phyloP scores from a whole-genome alignment of 2,797 vertebrate species.

The Cetoscarus ocellatus region DNA sequence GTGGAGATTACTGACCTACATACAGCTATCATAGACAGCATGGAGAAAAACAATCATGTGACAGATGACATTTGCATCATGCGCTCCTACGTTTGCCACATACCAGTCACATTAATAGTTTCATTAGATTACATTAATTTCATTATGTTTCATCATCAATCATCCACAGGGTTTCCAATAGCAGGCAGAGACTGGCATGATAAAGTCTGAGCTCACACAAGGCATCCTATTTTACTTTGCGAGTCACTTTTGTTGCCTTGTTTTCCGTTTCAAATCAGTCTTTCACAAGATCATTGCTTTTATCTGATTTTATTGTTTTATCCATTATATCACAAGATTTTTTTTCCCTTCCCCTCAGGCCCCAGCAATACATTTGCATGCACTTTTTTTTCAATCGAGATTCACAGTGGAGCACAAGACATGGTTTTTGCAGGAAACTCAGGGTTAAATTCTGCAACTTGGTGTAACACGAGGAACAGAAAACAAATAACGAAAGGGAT shows the following conservation, averaged over 20 bases:
- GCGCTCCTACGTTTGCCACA: slow-evolving; percentile 60
- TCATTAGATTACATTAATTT: slow-evolving; percentile 70
- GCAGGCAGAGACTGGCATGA: background rate
- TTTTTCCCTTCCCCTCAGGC: background rate
- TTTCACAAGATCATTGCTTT: background rate
- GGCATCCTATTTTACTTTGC: background rate
- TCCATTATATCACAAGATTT: background rate
- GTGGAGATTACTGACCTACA: slow-evolving; percentile 37
- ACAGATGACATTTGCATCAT: slow-evolving; percentile 71
- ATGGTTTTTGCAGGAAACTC: background rate
- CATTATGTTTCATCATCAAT: slow-evolving; percentile 54
- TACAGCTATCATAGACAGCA: slow-evolving; percentile 22
- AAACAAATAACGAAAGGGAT: slow-evolving; percentile 14
- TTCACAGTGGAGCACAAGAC: background rate
- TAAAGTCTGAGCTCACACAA: background rate
- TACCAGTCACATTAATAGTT: slow-evolving; percentile 53
- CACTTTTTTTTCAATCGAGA: slow-evolving; percentile 5
- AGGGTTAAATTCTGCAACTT: slow-evolving; percentile 7
- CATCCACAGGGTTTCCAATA: slow-evolving; percentile 26
- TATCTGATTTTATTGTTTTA: slow-evolving; percentile 10
- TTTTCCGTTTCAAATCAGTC: slow-evolving; percentile 10
- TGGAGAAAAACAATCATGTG: slow-evolving; percentile 64
- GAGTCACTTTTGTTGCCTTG: background rate
- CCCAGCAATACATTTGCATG: background rate
- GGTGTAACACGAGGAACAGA: slow-evolving; percentile 18